These are phyloP conservation scores for Yponomeuta plumbellus DNA, from an alignment of 2,888 invertebrate species.

Conservation along the genomic window DNA sequence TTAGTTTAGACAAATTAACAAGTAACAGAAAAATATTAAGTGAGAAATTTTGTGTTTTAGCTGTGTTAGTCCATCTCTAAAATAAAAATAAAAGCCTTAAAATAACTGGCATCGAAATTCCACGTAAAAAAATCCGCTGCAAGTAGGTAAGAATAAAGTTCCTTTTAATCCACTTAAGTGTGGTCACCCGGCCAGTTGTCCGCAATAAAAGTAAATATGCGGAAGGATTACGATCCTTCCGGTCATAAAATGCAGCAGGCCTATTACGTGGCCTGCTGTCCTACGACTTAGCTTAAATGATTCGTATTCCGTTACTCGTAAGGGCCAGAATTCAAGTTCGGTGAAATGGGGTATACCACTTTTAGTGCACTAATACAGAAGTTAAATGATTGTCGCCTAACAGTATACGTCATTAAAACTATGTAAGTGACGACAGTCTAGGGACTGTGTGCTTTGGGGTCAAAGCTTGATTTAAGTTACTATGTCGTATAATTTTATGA, in stretches of 20 bases:
- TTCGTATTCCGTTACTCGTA: background rate
- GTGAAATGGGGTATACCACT: background rate
- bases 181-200: slow-evolving; percentile 18
- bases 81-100: too few species aligned
- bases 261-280: background rate
- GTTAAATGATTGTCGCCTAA: background rate
- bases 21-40: too few species aligned
- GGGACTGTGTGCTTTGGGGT: too few species aligned
- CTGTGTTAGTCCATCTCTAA: too few species aligned
- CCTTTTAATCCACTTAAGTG: slow-evolving; percentile 2
- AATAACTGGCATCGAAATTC: too few species aligned
- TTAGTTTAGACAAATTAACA: too few species aligned
- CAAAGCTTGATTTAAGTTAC: too few species aligned
- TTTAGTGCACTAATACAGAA: background rate
- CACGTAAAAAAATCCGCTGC: too few species aligned
- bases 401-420: background rate
- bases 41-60: too few species aligned
- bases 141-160: background rate
- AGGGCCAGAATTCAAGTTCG: background rate
- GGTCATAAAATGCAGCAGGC: slow-evolving; percentile 24
- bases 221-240: slow-evolving; percentile 27
- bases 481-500: too few species aligned
- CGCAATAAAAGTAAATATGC: slow-evolving; percentile 53
- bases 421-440: too few species aligned
- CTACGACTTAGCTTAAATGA: background rate